A percentile compares a stretch with the other conserved stretches of the same genome.
phyloP scores from a whole-genome alignment of 2,113 vertebrate species.

The Varanus komodoensis region DNA sequence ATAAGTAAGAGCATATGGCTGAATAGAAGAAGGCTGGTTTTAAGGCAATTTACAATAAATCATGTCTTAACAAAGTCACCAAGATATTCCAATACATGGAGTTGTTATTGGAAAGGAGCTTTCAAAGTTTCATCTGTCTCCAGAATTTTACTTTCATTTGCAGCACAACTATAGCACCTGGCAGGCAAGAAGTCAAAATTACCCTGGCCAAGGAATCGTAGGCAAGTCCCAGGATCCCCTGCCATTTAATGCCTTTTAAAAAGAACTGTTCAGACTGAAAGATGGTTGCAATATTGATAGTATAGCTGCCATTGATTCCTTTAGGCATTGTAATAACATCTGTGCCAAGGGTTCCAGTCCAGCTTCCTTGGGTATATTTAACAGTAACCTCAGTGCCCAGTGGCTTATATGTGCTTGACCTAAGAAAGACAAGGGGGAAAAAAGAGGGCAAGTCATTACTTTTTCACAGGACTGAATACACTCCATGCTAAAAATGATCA shows the following conservation, averaged over 20 bases:
- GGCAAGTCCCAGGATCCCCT: conserved; percentile 94
- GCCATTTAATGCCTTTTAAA: conserved; percentile 91
- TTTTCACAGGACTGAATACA: not conserved
- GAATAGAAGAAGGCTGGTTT: not conserved
- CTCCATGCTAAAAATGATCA: not conserved
- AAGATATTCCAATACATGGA: not conserved
- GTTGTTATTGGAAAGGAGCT: not conserved
- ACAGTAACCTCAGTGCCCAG: conserved; percentile 82
- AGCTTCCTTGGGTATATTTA: conserved; percentile 95
- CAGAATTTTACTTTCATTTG: not conserved
- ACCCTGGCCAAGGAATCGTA: conserved; percentile 91
- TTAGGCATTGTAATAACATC: conserved; percentile 87
- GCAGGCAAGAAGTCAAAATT: conserved; percentile 45
- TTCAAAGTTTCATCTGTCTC: not conserved
- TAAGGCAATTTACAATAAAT: not conserved
- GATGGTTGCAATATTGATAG: conserved; percentile 91
- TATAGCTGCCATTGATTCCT: conserved; percentile 83
- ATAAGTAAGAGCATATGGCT: no score
- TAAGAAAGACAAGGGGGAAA: conserved; percentile 64
- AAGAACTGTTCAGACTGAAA: conserved; percentile 92
- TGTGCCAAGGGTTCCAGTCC: conserved; percentile 90
- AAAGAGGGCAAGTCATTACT: not conserved
- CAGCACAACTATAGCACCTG: not conserved
- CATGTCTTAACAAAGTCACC: not conserved
- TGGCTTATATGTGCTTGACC: conserved; percentile 86